A percentile compares a stretch with the other conserved stretches of the same genome.
Conservation (phyloP, 2,888 invertebrate species). For the Mayetiola destructor region DNA sequence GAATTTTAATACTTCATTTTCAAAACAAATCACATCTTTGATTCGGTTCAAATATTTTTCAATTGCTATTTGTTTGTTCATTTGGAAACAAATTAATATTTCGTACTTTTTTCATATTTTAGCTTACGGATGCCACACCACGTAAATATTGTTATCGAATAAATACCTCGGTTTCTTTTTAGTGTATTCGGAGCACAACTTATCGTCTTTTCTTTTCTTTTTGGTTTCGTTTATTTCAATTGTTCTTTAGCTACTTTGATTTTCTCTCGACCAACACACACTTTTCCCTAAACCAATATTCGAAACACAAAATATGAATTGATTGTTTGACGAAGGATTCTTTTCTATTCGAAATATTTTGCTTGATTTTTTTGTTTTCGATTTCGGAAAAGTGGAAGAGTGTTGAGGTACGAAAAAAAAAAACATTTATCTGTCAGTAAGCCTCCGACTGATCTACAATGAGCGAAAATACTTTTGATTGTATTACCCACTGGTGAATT, state of each 20-base stretch:
- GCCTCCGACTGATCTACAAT: conserved; percentile 5
- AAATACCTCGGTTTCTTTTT: conserved; percentile 1
- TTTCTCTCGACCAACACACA: background rate
- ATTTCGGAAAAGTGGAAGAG: conserved; percentile 9
- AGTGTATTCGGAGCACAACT: background rate
- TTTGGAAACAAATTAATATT: too few relatives aligned
- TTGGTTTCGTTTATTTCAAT: background rate
- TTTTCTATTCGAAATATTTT: too few relatives aligned
- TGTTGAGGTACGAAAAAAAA: conserved; percentile 8
- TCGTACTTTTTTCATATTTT: too few relatives aligned
- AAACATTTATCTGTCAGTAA: conserved; percentile 10
- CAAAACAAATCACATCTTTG: too few relatives aligned
- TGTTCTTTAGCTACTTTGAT: background rate
- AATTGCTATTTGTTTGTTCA: too few relatives aligned
- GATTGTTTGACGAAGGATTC: too few relatives aligned
- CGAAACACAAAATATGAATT: too few relatives aligned
- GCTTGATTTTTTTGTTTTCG: background rate
- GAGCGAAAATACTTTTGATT: conserved; percentile 1
- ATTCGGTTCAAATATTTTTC: too few relatives aligned
- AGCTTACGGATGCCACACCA: too few relatives aligned
- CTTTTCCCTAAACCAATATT: background rate
- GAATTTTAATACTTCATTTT: too few relatives aligned
- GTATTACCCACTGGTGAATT: conserved; percentile 3
- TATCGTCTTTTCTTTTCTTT: background rate
- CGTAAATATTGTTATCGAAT: conserved; percentile 4